Evolutionary conservation across 2,113 vertebrate genomes (phyloP).

Genomic region (Xiphorhynchus elegans): DNA sequence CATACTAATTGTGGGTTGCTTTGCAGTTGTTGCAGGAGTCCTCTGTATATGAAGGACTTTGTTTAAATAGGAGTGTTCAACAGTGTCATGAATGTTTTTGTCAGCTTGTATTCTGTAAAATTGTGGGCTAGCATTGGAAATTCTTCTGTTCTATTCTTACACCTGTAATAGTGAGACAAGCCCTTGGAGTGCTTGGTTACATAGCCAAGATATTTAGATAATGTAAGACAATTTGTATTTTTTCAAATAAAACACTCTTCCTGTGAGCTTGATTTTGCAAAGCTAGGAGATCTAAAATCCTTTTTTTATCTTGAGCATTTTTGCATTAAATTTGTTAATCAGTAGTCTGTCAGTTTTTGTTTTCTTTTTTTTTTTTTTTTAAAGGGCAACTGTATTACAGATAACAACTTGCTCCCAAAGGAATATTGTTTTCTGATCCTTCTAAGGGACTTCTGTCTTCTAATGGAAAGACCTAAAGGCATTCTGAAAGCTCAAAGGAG

Average conservation of each 20-base stretch:
- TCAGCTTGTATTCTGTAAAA: background rate
- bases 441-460: slow-evolving; percentile 39
- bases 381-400: background rate
- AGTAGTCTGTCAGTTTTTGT: background rate
- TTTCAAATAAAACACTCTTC: background rate
- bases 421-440: slow-evolving; percentile 56
- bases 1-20: background rate
- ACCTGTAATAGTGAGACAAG: background rate
- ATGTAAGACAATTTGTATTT: background rate
- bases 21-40: background rate
- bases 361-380: background rate
- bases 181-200: background rate
- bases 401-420: slow-evolving; percentile 21
- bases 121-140: background rate
- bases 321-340: slow-evolving; percentile 18
- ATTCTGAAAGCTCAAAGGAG: slow-evolving; percentile 57
- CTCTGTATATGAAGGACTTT: background rate
- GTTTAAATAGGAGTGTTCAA: background rate
- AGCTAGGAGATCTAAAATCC: background rate
- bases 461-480: slow-evolving; percentile 67
- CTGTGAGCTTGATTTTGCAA: background rate
- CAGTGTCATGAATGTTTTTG: background rate
- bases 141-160: background rate
- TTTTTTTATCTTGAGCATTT: slow-evolving; percentile 12
- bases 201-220: background rate